Percentiles rank a stretch among this genome's conserved stretches.
phyloP scores from a whole-genome alignment of 2,888 invertebrate species.

The Heliconius cydno region DNA sequence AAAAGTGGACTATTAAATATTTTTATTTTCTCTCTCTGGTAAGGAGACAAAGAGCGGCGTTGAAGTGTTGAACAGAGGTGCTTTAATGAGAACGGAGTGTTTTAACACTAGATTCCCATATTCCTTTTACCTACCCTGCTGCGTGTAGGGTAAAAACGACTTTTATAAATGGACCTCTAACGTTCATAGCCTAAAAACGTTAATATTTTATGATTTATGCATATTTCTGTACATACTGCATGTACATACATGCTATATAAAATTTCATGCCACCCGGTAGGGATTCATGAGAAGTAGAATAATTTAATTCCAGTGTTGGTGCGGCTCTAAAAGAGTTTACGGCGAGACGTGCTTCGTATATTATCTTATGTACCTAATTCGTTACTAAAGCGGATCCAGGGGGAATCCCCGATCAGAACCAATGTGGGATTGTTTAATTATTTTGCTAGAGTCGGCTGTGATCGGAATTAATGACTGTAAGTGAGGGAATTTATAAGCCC shows the following conservation, averaged over 20 bases:
- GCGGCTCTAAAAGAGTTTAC: slow-evolving; percentile 52
- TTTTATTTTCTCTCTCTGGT: no score
- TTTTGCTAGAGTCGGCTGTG: slow-evolving; percentile 71
- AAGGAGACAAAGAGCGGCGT: no score
- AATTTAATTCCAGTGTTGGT: slow-evolving; percentile 33
- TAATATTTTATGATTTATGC: background rate
- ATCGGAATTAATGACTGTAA: slow-evolving; percentile 74
- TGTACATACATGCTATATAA: background rate
- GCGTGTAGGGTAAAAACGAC: no score
- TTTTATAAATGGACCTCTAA: no score
- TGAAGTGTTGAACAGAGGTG: no score
- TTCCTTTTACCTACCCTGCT: no score
- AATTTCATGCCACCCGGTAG: background rate
- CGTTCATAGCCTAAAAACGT: no score
- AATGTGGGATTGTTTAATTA: slow-evolving; percentile 79
- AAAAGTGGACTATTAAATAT: no score
- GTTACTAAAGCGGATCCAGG: slow-evolving; percentile 62
- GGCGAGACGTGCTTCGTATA: slow-evolving; percentile 48
- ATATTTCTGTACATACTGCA: background rate
- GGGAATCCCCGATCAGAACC: slow-evolving; percentile 63
- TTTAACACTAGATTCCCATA: no score
- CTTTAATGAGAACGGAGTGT: no score
- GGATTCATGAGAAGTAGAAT: slow-evolving; percentile 6
- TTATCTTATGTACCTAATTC: slow-evolving; percentile 61
- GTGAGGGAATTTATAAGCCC: slow-evolving; percentile 63